Evolutionary conservation across 1,140 invertebrate species (phyloP), one percentile per base, ranked within the genome.

Genomic region (Papilio aristodemus): DNA sequence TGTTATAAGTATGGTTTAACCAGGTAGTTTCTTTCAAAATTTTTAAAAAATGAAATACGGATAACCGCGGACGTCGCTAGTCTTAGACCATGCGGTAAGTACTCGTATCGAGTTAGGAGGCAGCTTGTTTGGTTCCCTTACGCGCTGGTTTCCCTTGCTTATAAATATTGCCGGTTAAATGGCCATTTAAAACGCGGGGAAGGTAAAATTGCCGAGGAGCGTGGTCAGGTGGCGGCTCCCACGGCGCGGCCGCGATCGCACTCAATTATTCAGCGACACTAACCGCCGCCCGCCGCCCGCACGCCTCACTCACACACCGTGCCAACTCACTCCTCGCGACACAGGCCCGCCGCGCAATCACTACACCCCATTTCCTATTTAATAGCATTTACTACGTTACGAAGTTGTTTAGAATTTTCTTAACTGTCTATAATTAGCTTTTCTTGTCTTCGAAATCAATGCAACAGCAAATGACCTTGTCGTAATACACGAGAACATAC

Each of bases 71-170:
- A 8, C 17, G 22, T 50, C 19, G 17, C 17, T 50, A 22, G 8
- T 50, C 46, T 19, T 17, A 11, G 25, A 22, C 1, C 39, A 4
- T 11, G 27, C 50, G 9, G 19, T 10, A 25, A 22, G 19, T n/a
- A n/a, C n/a, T n/a, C n/a, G n/a, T 37, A 37, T 17, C 27, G 27
- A 32, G n/a, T 60, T 36, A 36, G 32, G 14, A 38, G 36, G 17
- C 58, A 60, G 58, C 58, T 60, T 37, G 58, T 60, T 60, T 36
- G 10, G 36, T 60, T 60, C 58, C 58, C 58, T 60, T 60, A 60
- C 14, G 36, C 36, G 58, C 36, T 36, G n/a, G 58, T 19, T 38
- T 60, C 58, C 58, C 58, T 60, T 37, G 58, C 58, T 60, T 60
- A 60, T 60, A 60, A 60, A 60, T 60, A 60, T 60, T 60, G 32